These are phyloP conservation scores for Stenodema calcarata DNA, from an alignment of 2,888 invertebrate genomes.

Conservation along the genomic window DNA sequence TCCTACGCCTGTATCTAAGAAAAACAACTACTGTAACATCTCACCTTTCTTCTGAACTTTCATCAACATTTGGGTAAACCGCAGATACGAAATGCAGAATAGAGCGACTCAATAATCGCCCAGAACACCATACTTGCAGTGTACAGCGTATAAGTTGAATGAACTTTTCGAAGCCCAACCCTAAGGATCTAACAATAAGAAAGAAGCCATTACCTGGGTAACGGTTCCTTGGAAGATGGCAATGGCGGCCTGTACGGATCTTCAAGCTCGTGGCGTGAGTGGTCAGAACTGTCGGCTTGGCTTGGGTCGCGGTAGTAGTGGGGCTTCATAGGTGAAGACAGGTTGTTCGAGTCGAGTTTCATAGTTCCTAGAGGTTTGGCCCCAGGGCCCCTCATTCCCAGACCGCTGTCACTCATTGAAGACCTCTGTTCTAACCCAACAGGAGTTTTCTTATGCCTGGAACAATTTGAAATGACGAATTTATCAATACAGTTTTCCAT, in stretches of 20 bases:
- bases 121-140: too few species aligned
- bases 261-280: conserved; percentile 45
- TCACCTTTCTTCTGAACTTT: not conserved
- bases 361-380: conserved; percentile 33
- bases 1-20: conserved; percentile 62
- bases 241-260: conserved; percentile 52
- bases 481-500: too few species aligned
- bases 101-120: too few species aligned
- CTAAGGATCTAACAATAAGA: not conserved
- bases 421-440: conserved; percentile 52
- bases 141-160: not conserved
- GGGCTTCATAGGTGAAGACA: conserved; percentile 34
- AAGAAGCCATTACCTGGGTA: conserved; percentile 59
- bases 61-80: too few species aligned
- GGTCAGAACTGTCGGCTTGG: conserved; percentile 32
- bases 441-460: conserved; percentile 49
- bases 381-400: conserved; percentile 37
- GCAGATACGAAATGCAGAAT: too few species aligned
- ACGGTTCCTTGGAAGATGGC: conserved; percentile 61
- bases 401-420: conserved; percentile 52
- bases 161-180: too few species aligned
- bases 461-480: not conserved
- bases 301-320: conserved; percentile 42
- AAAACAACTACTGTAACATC: conserved; percentile 40
- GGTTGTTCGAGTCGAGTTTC: conserved; percentile 37